Conservation (phyloP, 2,113 vertebrate genomes). For the Brachypteracias leptosomus region DNA sequence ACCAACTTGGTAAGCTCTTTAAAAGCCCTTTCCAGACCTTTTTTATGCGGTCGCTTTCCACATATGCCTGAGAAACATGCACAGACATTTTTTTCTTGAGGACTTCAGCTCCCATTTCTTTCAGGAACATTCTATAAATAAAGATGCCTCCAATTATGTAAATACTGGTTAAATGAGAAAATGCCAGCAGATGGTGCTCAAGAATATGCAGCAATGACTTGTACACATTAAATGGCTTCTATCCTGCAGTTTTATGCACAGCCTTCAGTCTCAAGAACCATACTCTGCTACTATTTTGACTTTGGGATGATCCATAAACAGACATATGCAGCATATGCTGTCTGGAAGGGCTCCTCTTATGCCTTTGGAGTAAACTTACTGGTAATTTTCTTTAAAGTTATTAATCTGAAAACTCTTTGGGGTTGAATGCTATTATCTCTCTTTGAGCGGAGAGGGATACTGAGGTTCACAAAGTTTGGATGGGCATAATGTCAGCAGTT, state of each 20-base stretch:
- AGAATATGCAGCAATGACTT: neutral
- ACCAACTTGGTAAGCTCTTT: neutral
- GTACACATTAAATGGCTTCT: neutral
- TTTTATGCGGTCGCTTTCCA: neutral
- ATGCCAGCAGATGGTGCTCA: slow-evolving; percentile 37
- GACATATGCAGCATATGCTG: neutral
- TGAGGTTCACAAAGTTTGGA: neutral
- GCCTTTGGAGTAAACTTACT: neutral
- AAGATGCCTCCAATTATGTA: neutral
- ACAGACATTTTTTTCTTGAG: neutral
- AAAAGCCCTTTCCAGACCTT: neutral
- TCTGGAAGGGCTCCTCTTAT: neutral
- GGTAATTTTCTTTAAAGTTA: neutral
- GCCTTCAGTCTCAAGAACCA: neutral
- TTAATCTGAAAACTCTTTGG: neutral
- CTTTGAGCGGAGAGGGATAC: neutral
- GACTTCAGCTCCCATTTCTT: neutral
- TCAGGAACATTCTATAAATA: neutral
- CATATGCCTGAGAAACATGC: neutral
- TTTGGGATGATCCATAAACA: neutral
- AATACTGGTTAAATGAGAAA: neutral
- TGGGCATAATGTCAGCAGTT: neutral
- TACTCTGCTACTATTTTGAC: neutral
- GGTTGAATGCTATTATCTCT: neutral
- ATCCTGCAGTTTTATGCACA: neutral